Base-by-base conservation (phyloP, 2,797 vertebrate species). In the Sebastes taczanowskii region DNA sequence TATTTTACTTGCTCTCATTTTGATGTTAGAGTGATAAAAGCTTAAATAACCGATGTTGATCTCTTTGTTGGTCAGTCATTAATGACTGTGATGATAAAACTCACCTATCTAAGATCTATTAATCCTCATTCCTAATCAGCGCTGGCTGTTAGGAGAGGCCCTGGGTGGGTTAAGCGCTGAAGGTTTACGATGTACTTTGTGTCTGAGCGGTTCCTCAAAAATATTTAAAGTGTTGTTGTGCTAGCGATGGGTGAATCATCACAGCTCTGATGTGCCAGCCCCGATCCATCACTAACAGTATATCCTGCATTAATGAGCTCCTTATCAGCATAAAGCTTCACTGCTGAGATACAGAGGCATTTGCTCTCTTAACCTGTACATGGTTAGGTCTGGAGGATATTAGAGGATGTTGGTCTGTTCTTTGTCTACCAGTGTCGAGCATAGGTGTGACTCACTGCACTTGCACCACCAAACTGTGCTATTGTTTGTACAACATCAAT, bases 231-330 rank as follows among this genome's bases (percentile, higher is more conserved):
- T 76, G 80, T 87, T 88, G 83, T 80, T 89, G 71, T 86, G 80
- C 84, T 74, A 70, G 86, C 86, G 89, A 91, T 73, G 89, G 88
- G 73, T 93, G 89, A 94, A 92, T 94, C 89, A 92, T 90, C 86
- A 30, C 77, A 70, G 80, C 84, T 86, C 74, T 78, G 80, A 77
- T 82, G 80, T 74, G 77, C 74, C 81, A 80, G 80, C 85, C 59
- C 65, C 11, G 70, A 88, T 85, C 86, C 83, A 91, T 85, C 83
- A 83, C 81, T 71, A 81, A 83, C 75, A 86, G 69, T 87, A 85
- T 79, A 89, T 83, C 27, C 69, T 88, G 87, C 87, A 87, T 87
- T 91, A 3, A 92, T 91, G 89, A 93, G 89, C 80, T 84, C 84
- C 4, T 90, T 82, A 90, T 90, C 87, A 89, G 73, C 81, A 91